Base-by-base conservation (phyloP, 2,888 invertebrate species). In the Siphlonurus alternatus region DNA sequence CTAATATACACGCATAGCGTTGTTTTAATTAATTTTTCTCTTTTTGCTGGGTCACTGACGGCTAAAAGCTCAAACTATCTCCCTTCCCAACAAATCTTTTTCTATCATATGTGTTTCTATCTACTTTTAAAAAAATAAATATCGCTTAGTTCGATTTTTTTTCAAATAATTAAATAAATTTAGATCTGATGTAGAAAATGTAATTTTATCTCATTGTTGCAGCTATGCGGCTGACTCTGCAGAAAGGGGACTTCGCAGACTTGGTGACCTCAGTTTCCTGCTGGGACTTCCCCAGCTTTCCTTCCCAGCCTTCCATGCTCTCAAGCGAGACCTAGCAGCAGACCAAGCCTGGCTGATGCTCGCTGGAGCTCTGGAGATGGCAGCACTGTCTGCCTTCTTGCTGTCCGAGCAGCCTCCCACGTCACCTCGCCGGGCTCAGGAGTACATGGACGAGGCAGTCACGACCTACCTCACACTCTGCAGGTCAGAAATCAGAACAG, bases 281-380 rank as follows among this genome's bases (percentile, higher is more conserved):
- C 94, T 97, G 75, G 92, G 94, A 2, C 88, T 94, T 73, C 96
- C 96, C 78, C 86, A 87, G 68, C 81, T 91, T 69, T 94, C 97
- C 5, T 96, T 92, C 76, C 90, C 93, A 74, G 85, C 91, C 0
- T 99, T 97, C 77, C 95, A 98, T 76, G 86, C 89, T 56, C 93
- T 95, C n/a, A 98, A 98, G 77, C 84, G 95, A 63, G 99, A 99
- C 75, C 98, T 98, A 75, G 91, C 90, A 73, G 89, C 89, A 1
- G 98, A 99, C 74, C 92, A 94, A 69, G 98, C 98, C 0, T 97
- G 96, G 96, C 81, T 96, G 25, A 92, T 97, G 75, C 96, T 91
- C 76, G 96, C 98, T 0, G 95, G 97, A 10, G 95, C 98, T 2
- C 78, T 96, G 61, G 96, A 95, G 79, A 96, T 97, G 96, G 95